These are phyloP conservation scores for Lophius americanus DNA, from an alignment of 2,797 vertebrate genomes.

Conservation along the genomic window DNA sequence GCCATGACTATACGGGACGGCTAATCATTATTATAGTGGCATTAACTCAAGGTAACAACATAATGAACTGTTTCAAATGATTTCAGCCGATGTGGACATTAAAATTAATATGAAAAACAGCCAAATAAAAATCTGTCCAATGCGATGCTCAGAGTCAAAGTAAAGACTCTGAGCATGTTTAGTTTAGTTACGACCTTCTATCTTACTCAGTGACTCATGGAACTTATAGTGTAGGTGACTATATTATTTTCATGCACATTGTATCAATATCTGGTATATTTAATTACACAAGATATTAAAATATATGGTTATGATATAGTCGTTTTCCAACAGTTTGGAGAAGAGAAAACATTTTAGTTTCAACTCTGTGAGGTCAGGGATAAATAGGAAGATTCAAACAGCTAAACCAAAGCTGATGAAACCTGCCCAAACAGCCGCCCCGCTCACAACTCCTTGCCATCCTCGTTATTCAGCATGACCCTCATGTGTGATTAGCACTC, in stretches of 20 bases:
- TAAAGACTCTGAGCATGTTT: no score
- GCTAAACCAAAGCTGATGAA: slow-evolving; percentile 28
- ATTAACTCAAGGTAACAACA: not conserved
- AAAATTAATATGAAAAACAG: not conserved
- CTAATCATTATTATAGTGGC: not conserved
- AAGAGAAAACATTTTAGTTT: slow-evolving; percentile 24
- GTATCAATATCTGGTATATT: no score
- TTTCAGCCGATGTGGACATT: not conserved
- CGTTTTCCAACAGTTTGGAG: no score
- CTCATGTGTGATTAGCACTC: slow-evolving; percentile 13
- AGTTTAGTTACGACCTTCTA: no score
- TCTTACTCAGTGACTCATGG: no score
- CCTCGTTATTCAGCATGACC: not conserved
- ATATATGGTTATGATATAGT: no score
- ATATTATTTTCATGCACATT: no score
- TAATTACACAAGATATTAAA: no score
- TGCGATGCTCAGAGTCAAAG: no score
- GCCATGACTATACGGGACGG: no score
- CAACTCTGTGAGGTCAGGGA: slow-evolving; percentile 38
- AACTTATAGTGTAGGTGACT: no score
- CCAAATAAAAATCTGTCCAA: no score
- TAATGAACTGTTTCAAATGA: not conserved
- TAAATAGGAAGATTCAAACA: not conserved
- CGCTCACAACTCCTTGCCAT: not conserved
- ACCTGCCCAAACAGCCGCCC: slow-evolving; percentile 49